Conservation (phyloP, 2,888 invertebrate species). For the Eumerus sabulonum region DNA sequence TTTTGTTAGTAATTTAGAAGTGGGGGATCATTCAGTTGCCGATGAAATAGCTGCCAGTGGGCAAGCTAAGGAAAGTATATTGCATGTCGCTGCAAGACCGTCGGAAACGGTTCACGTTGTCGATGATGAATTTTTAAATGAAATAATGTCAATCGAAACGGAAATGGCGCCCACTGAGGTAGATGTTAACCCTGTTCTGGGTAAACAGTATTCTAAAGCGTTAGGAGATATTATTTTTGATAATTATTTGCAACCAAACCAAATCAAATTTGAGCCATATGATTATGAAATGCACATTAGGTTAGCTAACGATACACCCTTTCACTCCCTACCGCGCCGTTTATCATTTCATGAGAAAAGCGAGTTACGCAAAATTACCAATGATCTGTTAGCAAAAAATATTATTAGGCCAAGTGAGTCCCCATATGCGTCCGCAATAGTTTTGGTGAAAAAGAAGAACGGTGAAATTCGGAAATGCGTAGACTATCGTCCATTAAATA, state of each 20-base stretch:
- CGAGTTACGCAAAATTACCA: slow-evolving; percentile 34
- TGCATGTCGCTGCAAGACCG: too few species aligned
- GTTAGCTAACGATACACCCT: slow-evolving; percentile 23
- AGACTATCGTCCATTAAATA: too few species aligned
- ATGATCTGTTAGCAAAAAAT: too few species aligned
- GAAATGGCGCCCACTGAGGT: too few species aligned
- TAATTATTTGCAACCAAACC: slow-evolving; percentile 11
- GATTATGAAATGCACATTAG: slow-evolving; percentile 35
- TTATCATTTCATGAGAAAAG: slow-evolving; percentile 30
- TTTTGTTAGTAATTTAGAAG: slow-evolving; percentile 5
- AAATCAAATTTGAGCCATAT: slow-evolving; percentile 22
- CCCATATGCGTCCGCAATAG: too few species aligned
- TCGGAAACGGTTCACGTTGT: too few species aligned
- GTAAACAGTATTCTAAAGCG: slow-evolving; percentile 6
- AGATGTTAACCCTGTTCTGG: too few species aligned
- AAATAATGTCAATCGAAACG: slow-evolving; percentile 3
- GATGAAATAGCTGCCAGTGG: background rate
- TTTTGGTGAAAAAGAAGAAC: too few species aligned
- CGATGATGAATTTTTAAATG: too few species aligned
- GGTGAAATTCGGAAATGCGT: too few species aligned
- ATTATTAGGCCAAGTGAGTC: too few species aligned
- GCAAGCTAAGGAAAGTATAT: background rate
- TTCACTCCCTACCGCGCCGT: slow-evolving; percentile 32
- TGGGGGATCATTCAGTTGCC: slow-evolving; percentile 18
- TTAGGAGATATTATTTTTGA: background rate